Conservation (phyloP, 1,140 invertebrate species). For the Lanistes nyassanus region DNA sequence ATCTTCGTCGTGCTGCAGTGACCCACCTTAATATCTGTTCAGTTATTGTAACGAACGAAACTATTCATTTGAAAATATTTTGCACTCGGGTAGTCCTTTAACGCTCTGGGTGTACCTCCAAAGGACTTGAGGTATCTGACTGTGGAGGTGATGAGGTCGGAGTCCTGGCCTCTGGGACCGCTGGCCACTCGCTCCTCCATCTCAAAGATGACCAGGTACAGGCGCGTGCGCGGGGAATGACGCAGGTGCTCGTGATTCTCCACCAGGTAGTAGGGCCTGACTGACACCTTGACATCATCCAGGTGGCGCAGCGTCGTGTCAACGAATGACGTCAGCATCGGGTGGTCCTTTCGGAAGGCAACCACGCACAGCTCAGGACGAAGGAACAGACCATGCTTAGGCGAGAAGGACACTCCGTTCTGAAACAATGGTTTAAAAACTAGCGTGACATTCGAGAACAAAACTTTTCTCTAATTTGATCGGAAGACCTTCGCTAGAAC, state of each 20-base stretch:
- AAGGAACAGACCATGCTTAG: constrained; percentile 43
- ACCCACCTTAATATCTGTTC: too few species aligned
- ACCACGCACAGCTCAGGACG: constrained; percentile 50
- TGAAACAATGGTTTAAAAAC: too few species aligned
- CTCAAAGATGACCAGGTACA: constrained; percentile 49
- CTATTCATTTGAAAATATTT: too few species aligned
- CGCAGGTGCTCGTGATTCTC: constrained; percentile 42
- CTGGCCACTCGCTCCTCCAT: constrained; percentile 32
- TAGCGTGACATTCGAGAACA: too few species aligned
- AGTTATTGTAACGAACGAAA: too few species aligned
- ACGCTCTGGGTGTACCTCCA: constrained; percentile 33
- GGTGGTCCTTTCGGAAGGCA: constrained; percentile 41
- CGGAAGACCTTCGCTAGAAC: too few species aligned
- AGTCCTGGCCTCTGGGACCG: constrained; percentile 17
- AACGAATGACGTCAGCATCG: constrained; percentile 34
- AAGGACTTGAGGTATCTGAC: constrained; percentile 42
- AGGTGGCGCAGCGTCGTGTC: constrained; percentile 42
- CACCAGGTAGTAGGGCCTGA: constrained; percentile 41
- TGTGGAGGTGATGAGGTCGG: constrained; percentile 40
- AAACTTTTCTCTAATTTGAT: too few species aligned
- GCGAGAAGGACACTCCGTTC: constrained; percentile 37
- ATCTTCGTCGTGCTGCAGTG: too few species aligned
- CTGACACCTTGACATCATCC: constrained; percentile 39
- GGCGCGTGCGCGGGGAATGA: constrained; percentile 42
- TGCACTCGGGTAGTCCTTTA: too few species aligned